Conservation (phyloP, 2,797 vertebrate species). For the Lithobates pipiens region DNA sequence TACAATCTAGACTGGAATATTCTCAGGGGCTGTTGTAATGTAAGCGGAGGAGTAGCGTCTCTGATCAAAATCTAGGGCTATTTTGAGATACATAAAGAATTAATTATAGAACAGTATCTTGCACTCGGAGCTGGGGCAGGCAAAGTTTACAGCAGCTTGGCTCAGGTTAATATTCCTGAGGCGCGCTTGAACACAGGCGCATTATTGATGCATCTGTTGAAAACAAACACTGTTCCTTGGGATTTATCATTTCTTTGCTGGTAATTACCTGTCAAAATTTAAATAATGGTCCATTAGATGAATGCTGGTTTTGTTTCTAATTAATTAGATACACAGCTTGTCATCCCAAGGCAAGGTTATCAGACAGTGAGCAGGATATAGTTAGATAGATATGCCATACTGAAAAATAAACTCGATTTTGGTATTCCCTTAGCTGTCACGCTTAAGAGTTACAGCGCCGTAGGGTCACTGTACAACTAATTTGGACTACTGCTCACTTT, state of each 20-base stretch:
- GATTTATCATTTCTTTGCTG: conserved; percentile 67
- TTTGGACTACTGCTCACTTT: no score
- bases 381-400: conserved; percentile 52
- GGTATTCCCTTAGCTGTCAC: conserved; percentile 44
- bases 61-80: conserved; percentile 17
- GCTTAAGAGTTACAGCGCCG: neutral
- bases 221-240: conserved; percentile 67
- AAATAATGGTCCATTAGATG: conserved; percentile 69
- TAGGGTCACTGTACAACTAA: neutral
- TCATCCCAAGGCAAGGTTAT: conserved; percentile 70
- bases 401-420: conserved; percentile 47
- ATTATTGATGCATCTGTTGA: conserved; percentile 63
- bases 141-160: conserved; percentile 42
- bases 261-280: conserved; percentile 70
- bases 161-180: conserved; percentile 59
- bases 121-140: neutral
- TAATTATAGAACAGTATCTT: conserved; percentile 55
- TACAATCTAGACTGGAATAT: neutral
- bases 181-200: conserved; percentile 47
- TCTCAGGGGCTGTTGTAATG: neutral
- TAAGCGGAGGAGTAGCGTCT: neutral
- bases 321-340: conserved; percentile 71
- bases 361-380: conserved; percentile 53
- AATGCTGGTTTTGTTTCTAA: conserved; percentile 60
- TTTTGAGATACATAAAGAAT: conserved; percentile 49